These are phyloP conservation scores for Bufo bufo DNA, from an alignment of 2,113 vertebrate species.

Conservation along the genomic window DNA sequence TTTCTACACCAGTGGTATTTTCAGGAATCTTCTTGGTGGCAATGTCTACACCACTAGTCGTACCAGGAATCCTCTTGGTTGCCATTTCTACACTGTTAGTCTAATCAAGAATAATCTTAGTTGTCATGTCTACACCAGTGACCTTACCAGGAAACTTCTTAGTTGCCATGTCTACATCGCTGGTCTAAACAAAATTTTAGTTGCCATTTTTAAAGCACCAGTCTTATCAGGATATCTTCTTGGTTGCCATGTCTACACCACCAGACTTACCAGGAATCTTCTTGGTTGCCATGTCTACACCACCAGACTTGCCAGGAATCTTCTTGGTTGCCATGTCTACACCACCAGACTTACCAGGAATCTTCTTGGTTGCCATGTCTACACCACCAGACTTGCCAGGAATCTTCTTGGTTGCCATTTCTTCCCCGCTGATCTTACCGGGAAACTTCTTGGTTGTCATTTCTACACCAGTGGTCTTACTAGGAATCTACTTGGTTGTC, in stretches of 20 bases:
- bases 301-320: neutral
- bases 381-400: neutral
- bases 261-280: neutral
- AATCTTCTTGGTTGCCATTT: neutral
- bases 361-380: neutral
- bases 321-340: neutral
- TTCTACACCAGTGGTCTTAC: neutral
- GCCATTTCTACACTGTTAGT: too few species aligned
- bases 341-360: neutral
- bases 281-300: neutral
- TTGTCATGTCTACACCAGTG: too few species aligned
- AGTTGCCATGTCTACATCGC: neutral
- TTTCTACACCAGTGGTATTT: neutral
- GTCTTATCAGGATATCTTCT: too few species aligned
- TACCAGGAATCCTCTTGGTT: too few species aligned
- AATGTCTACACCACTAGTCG: too few species aligned
- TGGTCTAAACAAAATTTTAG: too few species aligned
- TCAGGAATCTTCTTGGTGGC: neutral
- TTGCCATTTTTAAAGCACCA: too few species aligned
- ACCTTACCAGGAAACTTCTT: neutral
- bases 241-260: too few species aligned
- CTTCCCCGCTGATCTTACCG: neutral
- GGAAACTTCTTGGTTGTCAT: neutral
- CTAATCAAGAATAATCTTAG: too few species aligned
- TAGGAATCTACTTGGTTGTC: neutral